Conservation (phyloP, 2,888 invertebrate genomes). For the Rotaria magnacalcarata region DNA sequence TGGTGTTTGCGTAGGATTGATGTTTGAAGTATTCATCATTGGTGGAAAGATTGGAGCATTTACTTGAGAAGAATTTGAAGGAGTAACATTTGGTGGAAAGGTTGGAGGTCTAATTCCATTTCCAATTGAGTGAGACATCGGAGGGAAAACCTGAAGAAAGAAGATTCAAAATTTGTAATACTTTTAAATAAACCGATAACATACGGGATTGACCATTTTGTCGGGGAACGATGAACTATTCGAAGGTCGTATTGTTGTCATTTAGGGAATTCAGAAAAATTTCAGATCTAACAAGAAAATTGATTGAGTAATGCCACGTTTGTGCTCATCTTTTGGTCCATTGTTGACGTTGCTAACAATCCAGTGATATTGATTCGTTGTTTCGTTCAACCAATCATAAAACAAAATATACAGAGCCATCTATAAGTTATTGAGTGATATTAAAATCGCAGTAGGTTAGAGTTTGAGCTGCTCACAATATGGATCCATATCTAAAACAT, state of each 20-base stretch:
- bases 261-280: background rate
- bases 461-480: no score
- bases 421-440: no score
- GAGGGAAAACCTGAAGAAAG: background rate
- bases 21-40: background rate
- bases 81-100: background rate
- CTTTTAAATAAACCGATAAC: background rate
- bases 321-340: background rate
- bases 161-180: background rate
- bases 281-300: background rate
- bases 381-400: background rate
- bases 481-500: no score
- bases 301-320: background rate
- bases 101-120: background rate
- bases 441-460: no score
- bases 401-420: background rate
- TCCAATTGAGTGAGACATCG: background rate
- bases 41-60: background rate
- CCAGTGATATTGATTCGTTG: background rate
- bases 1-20: background rate
- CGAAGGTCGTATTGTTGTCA: background rate
- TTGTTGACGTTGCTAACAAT: background rate
- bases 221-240: background rate
- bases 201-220: background rate
- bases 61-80: background rate